phyloP scores from a whole-genome alignment of 2,888 invertebrate species.

The Sisyra terminalis region DNA sequence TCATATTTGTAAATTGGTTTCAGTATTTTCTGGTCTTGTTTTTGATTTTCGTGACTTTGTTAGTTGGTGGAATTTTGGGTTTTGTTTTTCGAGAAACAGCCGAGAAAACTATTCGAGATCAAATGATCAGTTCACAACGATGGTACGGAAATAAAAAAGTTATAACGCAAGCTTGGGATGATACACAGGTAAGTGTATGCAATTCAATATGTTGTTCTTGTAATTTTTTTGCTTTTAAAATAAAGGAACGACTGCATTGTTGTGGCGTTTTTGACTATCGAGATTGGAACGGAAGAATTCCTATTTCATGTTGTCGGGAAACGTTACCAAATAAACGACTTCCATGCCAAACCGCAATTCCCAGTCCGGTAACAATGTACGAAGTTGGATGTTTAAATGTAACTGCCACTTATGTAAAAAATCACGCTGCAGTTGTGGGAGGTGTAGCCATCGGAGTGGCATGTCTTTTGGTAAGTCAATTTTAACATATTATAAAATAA shows the following conservation, averaged over 20 bases:
- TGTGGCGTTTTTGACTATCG: slow-evolving; percentile 64
- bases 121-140: slow-evolving; percentile 60
- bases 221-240: too few relatives aligned
- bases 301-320: slow-evolving; percentile 62
- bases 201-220: too few relatives aligned
- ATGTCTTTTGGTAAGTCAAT: slow-evolving; percentile 54
- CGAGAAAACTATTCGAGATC: slow-evolving; percentile 52
- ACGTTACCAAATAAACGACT: slow-evolving; percentile 35
- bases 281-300: slow-evolving; percentile 60
- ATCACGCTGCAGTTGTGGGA: slow-evolving; percentile 66
- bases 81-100: slow-evolving; percentile 83
- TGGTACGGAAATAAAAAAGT: slow-evolving; percentile 52
- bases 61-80: slow-evolving; percentile 79
- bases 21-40: slow-evolving; percentile 83
- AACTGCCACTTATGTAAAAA: slow-evolving; percentile 51
- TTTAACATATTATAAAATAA: neutral
- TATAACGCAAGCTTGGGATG: slow-evolving; percentile 73
- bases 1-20: slow-evolving; percentile 19
- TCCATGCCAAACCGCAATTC: slow-evolving; percentile 34
- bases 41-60: slow-evolving; percentile 75
- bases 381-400: slow-evolving; percentile 59
- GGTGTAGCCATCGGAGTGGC: slow-evolving; percentile 69
- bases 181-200: slow-evolving; percentile 48
- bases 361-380: slow-evolving; percentile 45
- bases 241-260: slow-evolving; percentile 50